Base-by-base conservation (phyloP, 2,797 vertebrate species). In the Geotrypetes seraphini region DNA sequence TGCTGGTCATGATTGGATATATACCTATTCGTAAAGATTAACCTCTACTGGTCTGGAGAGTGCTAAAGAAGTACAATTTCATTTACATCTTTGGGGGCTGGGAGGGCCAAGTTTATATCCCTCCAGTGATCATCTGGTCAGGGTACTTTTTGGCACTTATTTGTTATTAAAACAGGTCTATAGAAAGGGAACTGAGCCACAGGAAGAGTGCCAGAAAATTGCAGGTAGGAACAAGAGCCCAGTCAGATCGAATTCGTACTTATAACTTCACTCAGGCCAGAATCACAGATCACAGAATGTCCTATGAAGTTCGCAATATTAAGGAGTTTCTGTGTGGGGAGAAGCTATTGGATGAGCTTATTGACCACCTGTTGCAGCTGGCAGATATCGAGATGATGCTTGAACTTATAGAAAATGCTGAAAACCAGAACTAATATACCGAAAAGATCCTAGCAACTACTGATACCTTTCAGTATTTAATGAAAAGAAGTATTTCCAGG, bases 201-300 rank as follows among this genome's bases (percentile, higher is more conserved):
- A 86, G 76, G 25, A 66, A 69, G 18, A 75, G 53, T 0, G 45
- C 81, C 14, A 79, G 94, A 8, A 97, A 85, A 43, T 75, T 88
- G 39, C 93, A 98, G 95, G 75, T 97, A 54, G 94, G 92, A 30
- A 88, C 87, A 7, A 86, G 95, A 43, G 78, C 88, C 16, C 94
- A 97, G 52, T 83, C 95, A 2, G 93, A 96, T 35, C 87, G 95
- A 73, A 96, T 98, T 54, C 90, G 93, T 5, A 90, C 91, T 3
- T 97, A 97, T 25, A 92, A 94, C 75, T 98, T 97, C 73, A 94
- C 81, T 34, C 95, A 98, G 66, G 90, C 96, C 53, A 87, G 95
- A 24, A 81, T 98, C 47, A 93, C 90, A 3, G 95, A 98, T 63
- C 95, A 98, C 73, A 80, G 95, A 57, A 91, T 86, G 19, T 84